These are phyloP conservation scores for Megalops atlanticus DNA, from an alignment of 2,113 vertebrate species.

Conservation along the genomic window DNA sequence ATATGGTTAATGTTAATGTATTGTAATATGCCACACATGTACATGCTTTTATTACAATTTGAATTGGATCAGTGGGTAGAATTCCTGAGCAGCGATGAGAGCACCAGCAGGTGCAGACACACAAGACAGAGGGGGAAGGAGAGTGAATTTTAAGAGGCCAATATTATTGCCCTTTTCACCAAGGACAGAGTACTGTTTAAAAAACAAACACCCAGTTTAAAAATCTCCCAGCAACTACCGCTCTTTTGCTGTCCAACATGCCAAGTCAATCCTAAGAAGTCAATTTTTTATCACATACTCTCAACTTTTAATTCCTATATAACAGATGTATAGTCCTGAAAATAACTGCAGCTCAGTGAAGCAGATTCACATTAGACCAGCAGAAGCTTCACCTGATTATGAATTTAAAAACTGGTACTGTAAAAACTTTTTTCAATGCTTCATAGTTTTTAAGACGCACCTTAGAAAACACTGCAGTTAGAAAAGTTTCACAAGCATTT, in stretches of 20 bases:
- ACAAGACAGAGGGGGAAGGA: not conserved
- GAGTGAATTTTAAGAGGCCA: conserved; percentile 14
- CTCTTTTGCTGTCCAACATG: not conserved
- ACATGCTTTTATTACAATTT: no score
- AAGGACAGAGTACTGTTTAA: conserved; percentile 35
- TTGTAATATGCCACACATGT: no score
- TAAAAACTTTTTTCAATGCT: conserved; percentile 63
- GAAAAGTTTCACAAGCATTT: conserved; percentile 70
- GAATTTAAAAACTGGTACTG: conserved; percentile 20
- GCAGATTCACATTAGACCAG: conserved; percentile 71
- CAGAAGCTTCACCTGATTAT: conserved; percentile 55
- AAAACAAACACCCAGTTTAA: not conserved
- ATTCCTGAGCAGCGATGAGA: no score
- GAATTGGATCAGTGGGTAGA: no score
- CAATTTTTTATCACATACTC: conserved; percentile 1
- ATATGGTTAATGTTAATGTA: no score
- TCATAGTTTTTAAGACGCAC: conserved; percentile 74
- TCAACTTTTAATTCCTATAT: not conserved
- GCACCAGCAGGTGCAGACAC: no score
- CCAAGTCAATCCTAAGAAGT: conserved; percentile 21
- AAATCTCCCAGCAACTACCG: conserved; percentile 10
- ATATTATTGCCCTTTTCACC: conserved; percentile 33
- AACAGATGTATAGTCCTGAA: conserved; percentile 21
- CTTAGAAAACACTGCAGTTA: conserved; percentile 83
- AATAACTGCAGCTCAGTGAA: conserved; percentile 62